Base-by-base conservation (phyloP, 2,113 vertebrate genomes). In the Burhinus oedicnemus region DNA sequence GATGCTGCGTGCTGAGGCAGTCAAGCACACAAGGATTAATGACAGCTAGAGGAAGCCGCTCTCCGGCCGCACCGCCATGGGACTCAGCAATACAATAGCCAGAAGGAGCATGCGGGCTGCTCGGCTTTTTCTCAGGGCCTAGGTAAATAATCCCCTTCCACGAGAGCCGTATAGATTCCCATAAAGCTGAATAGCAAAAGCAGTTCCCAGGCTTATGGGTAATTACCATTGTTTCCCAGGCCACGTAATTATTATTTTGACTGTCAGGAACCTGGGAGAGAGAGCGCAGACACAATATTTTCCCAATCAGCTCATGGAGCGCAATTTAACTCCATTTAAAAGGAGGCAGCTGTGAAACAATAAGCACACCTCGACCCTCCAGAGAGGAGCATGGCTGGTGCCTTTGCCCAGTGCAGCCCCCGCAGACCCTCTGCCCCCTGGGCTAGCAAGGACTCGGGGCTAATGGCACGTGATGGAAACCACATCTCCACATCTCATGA, bases 71-170 rank as follows among this genome's bases (percentile, higher is more conserved):
- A 71, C 62, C 8, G 9, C 74, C 3, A 3, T 83, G 94, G 93
- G 87, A 88, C 68, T 90, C 17, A 1, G 90, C 79, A 88, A 47
- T 45, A 97, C 95, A 97, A 96, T 97, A 93, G 82, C 82, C 75
- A 90, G 90, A 94, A 96, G 96, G 82, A 95, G 89, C 78, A 62
- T 3, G 14, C 15, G 32, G 75, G 62, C 78, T 95, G 79, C 89
- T 87, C 20, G 2, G 75, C 26, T 87, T 83, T 97, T 96, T 97
- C 97, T 97, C 97, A 97, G 82, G 54, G 38, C 38, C 87, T 94
- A 94, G 82, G 90, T 94, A 96, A 97, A 97, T 97, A 97, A 97
- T 95, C 71, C 68, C 84, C 30, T 93, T 95, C 93, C 82, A 95
- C 12, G 10, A 68, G 22, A 94, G 64, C 44, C 4, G 2, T 77